Evolutionary conservation across 2,888 invertebrate genomes (phyloP), one percentile per base, ranked within the genome.

Genomic region (Tortrix viridana): DNA sequence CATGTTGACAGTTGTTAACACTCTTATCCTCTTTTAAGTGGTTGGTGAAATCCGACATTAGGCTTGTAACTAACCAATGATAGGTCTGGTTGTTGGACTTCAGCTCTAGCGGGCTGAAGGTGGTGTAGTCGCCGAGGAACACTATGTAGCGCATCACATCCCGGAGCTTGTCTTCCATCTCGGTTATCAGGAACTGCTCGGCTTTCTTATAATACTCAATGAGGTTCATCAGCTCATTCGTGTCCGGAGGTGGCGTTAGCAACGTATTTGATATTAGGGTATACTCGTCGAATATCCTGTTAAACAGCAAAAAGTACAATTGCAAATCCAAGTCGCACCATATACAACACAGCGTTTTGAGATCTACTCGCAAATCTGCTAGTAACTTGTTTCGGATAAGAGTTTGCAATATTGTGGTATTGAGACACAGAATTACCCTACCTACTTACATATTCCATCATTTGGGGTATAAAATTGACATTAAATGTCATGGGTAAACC

Each of bases 61-160:
- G 26, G 3, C 3, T 32, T 32, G 32, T 9, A 50, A 48, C 55
- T 78, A 93, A 63, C 98, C 97, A 98, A 78, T 96, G 95, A 76
- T 97, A 97, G 0, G 97, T 95, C 71, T 95, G 95, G 70, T 96
- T 96, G 80, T 98, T 98, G 43, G 96, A 95, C 75, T 98, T 96
- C 77, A 98, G 95, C 86, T 98, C 97, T 4, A 96, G 91, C 0
- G 97, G 96, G 0, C 96, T 95, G 72, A 97, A 95, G 5, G 93
- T 89, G 0, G 95, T 95, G 76, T 97, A 96, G 83, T 98, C 97
- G 5, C 97, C 95, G 7, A 98, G 89, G 86, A 98, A 98, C 52
- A 96, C 85, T 54, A 98, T 96, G 75, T 96, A 96, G 60, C 92
- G 88, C 93, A 96, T 69, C 5, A 94, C 93, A 58, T 94, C 91